Evolutionary conservation across 1,140 invertebrate species (phyloP).

Genomic region (Tenebrio molitor): DNA sequence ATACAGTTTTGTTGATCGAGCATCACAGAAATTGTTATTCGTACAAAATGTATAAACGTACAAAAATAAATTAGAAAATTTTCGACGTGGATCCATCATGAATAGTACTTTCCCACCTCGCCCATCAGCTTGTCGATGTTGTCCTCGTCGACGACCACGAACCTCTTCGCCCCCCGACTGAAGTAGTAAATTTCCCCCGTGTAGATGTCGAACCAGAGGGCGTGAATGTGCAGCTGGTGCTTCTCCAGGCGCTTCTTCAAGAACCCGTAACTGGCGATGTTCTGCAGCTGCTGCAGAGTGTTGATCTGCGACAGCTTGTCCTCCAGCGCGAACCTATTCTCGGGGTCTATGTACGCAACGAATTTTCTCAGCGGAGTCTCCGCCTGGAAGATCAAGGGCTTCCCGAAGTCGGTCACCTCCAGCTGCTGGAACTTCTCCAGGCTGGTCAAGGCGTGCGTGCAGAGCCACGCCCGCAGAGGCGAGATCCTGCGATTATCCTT

Average conservation of each 20-base stretch:
- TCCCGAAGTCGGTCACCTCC: constrained; percentile 76
- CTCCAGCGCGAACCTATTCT: constrained; percentile 88
- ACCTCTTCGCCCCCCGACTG: constrained; percentile 85
- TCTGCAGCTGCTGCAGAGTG: constrained; percentile 93
- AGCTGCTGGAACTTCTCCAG: constrained; percentile 87
- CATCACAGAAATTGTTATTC: no score
- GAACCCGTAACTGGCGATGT: constrained; percentile 95
- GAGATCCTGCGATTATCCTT: constrained; percentile 86
- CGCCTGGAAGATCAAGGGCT: constrained; percentile 86
- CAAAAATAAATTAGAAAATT: no score
- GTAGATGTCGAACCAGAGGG: constrained; percentile 98
- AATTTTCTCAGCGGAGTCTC: constrained; percentile 90
- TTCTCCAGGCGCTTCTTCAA: constrained; percentile 85
- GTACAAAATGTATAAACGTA: no score
- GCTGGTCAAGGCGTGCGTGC: constrained; percentile 86
- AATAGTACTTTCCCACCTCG: no score
- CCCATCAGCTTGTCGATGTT: constrained; percentile 77
- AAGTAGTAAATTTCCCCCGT: constrained; percentile 97
- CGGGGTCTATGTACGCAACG: constrained; percentile 94
- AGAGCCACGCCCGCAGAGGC: constrained; percentile 92
- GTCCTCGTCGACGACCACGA: constrained; percentile 87
- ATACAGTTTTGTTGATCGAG: no score
- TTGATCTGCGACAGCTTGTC: constrained; percentile 97
- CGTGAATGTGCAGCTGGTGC: constrained; percentile 90
- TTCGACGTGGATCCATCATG: no score